Evolutionary conservation across 2,797 vertebrate species (phyloP), one percentile per base, ranked within the genome.

Genomic region (Botia kubotai): DNA sequence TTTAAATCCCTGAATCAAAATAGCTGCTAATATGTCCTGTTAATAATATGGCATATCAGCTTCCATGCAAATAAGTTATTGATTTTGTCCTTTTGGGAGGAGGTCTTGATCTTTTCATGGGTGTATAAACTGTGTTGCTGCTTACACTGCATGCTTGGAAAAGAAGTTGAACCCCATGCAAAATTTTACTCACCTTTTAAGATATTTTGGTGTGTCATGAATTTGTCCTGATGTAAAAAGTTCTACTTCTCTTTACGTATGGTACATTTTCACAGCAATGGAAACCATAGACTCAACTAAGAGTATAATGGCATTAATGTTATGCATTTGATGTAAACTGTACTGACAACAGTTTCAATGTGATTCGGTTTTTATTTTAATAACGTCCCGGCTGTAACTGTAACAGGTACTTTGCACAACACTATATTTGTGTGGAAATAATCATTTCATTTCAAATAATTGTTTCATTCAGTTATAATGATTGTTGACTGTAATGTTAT

Each of bases 391-490:
- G 36, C 6, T 77, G 17, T 43, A 29, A 46, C 39, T 26, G 26
- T 50, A 73, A 60, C 43, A 26, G 76, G 71, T 79, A 79, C 82
- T 70, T 53, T 2, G 14, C 46, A 39, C 70, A 72, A 69, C 72
- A 79, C 43, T 75, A 75, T 79, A 73, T 48, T 68, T 63, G 50
- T 67, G 23, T 62, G 36, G 12, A 52, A 55, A 60, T 39, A 62
- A 57, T 29, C 21, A 14, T n/a, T n/a, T n/a, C n/a, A n/a, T n/a
- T n/a, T n/a, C n/a, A n/a, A n/a, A n/a, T n/a, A n/a, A n/a, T n/a
- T n/a, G n/a, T n/a, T n/a, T n/a, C n/a, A 33, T 33, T 29, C 48
- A 29, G 58, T 65, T 62, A 19, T 55, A 33, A 14, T 57, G 10
- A 52, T n/a, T n/a, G n/a, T n/a, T n/a, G n/a, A n/a, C n/a, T n/a